Conservation (phyloP, 2,797 vertebrate species). For the Gobionotothen gibberifrons region DNA sequence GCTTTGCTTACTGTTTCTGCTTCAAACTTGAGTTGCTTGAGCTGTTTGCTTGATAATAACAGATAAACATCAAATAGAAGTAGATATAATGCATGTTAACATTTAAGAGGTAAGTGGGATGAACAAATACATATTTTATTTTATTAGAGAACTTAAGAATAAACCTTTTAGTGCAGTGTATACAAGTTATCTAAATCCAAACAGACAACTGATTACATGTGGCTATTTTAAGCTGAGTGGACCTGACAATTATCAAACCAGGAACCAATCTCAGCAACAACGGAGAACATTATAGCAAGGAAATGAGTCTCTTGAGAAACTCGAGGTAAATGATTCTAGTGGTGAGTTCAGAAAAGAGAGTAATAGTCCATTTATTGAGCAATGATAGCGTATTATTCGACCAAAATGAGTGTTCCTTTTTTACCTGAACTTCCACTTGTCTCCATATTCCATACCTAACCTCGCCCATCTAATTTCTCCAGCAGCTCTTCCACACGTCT, state of each 20-base stretch:
- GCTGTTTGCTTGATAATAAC: neutral
- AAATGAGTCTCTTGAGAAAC: neutral
- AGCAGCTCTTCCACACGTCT: neutral
- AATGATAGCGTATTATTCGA: slow-evolving; percentile 17
- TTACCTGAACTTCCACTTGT: slow-evolving; percentile 1
- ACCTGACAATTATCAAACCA: neutral
- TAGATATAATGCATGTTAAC: too few species aligned
- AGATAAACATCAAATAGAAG: neutral
- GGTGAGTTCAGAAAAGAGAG: slow-evolving; percentile 20
- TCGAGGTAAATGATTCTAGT: neutral
- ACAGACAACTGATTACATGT: neutral
- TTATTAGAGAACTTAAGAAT: too few species aligned
- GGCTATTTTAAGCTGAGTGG: neutral
- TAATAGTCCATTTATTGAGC: neutral
- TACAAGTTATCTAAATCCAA: neutral
- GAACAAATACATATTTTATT: neutral
- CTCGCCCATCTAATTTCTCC: slow-evolving; percentile 19
- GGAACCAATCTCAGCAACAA: neutral
- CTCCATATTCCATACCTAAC: neutral
- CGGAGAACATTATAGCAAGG: neutral
- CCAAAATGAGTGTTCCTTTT: neutral
- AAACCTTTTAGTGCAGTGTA: neutral
- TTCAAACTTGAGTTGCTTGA: neutral
- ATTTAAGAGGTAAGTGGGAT: neutral
- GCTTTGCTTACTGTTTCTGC: neutral